Evolutionary conservation across 2,113 vertebrate genomes (phyloP).

Genomic region (Fulmarus glacialis): DNA sequence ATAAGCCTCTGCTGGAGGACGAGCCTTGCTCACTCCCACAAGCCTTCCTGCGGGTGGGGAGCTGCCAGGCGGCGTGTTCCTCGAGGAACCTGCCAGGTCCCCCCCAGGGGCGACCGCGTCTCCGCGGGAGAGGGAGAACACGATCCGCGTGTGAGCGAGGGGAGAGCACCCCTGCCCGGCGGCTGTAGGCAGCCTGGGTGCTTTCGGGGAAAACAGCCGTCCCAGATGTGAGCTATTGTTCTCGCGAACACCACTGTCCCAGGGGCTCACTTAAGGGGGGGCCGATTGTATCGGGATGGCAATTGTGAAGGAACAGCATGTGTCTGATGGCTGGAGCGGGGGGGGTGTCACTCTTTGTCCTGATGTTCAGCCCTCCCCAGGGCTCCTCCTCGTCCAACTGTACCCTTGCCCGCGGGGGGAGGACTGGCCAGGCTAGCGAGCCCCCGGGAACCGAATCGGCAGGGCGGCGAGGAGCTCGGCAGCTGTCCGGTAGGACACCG

Average conservation of each 20-base stretch:
- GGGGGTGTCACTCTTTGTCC: slow-evolving; percentile 9
- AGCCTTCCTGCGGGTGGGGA: background rate
- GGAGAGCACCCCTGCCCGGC: background rate
- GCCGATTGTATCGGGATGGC: background rate
- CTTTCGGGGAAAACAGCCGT: slow-evolving; percentile 23
- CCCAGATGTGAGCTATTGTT: slow-evolving; percentile 58
- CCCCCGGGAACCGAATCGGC: background rate
- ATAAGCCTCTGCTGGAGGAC: accelerated
- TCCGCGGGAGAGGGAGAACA: background rate
- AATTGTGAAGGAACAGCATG: slow-evolving; percentile 42
- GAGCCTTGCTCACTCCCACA: accelerated
- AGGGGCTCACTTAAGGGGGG: background rate
- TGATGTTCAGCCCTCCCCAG: background rate
- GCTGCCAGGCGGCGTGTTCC: background rate
- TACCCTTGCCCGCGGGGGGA: background rate
- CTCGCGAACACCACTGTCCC: background rate
- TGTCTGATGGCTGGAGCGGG: background rate
- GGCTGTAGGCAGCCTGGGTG: background rate
- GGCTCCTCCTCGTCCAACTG: background rate
- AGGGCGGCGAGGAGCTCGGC: background rate
- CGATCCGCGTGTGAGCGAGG: background rate
- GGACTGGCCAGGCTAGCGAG: background rate
- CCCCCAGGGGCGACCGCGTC: background rate
- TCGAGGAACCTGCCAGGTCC: background rate
- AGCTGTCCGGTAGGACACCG: background rate